These are phyloP conservation scores for Chymomyza fuscimana DNA, from an alignment of 2,888 invertebrate genomes.

Conservation along the genomic window DNA sequence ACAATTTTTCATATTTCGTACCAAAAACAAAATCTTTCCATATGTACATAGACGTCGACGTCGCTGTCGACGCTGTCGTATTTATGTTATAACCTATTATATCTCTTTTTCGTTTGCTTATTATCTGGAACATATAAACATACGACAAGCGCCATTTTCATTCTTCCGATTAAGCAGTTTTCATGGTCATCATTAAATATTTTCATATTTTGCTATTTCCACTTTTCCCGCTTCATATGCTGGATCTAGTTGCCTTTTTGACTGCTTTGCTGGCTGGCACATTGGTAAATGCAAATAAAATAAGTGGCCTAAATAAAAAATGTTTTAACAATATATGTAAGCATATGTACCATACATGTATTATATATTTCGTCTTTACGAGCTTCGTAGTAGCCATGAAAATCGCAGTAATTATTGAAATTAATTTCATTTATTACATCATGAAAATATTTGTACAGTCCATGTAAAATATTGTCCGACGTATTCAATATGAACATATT, in stretches of 20 bases:
- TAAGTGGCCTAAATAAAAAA: slow-evolving; percentile 62
- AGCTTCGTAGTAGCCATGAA: slow-evolving; percentile 29
- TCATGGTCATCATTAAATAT: slow-evolving; percentile 70
- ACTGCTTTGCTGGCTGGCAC: background rate
- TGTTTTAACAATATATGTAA: slow-evolving; percentile 42
- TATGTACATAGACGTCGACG: background rate
- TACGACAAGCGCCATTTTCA: slow-evolving; percentile 54
- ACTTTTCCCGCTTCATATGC: slow-evolving; percentile 1
- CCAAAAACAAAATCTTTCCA: slow-evolving; percentile 16
- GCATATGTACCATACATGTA: background rate
- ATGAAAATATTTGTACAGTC: slow-evolving; percentile 54
- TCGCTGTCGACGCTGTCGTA: slow-evolving; percentile 27
- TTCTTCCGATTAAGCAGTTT: slow-evolving; percentile 73
- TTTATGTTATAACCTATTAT: slow-evolving; percentile 46
- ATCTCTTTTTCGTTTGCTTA: slow-evolving; percentile 36
- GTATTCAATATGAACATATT: background rate
- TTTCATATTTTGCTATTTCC: slow-evolving; percentile 41
- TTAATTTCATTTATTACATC: slow-evolving; percentile 77
- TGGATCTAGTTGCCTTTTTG: background rate
- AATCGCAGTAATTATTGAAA: slow-evolving; percentile 74
- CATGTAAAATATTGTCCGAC: background rate
- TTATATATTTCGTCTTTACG: slow-evolving; percentile 31
- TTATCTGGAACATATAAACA: slow-evolving; percentile 39
- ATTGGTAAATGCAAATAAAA: slow-evolving; percentile 46
- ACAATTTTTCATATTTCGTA: slow-evolving; percentile 42